Conservation (phyloP, 2,888 invertebrate species). For the Agrotis exclamationis region DNA sequence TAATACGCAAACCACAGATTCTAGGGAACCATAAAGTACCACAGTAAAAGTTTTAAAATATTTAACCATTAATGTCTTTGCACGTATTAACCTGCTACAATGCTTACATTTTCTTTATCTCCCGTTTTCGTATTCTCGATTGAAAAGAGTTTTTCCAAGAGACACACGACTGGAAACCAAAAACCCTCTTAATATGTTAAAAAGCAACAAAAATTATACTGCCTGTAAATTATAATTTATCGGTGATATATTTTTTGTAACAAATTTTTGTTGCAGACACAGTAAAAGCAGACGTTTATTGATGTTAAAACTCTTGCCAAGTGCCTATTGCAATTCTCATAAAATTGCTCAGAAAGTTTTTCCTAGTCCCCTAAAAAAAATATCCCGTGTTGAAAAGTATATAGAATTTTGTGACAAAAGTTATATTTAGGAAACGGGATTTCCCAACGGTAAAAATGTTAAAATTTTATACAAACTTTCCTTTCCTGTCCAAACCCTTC, state of each 20-base stretch:
- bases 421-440: background rate
- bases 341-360: background rate
- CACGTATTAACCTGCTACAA: background rate
- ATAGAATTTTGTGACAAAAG: background rate
- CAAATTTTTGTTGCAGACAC: background rate
- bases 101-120: background rate
- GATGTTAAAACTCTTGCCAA: conserved; percentile 19
- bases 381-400: background rate
- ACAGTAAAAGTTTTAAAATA: background rate
- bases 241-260: too few relatives aligned
- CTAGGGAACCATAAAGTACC: conserved; percentile 4
- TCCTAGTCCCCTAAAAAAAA: background rate
- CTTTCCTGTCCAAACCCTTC: background rate
- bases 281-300: conserved; percentile 36
- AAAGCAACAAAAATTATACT: conserved; percentile 6
- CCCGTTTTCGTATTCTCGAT: conserved; percentile 9
- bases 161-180: background rate
- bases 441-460: background rate
- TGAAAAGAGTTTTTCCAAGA: conserved; percentile 26
- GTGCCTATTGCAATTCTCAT: background rate
- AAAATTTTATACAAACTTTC: too few relatives aligned
- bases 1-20: background rate
- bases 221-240: conserved; percentile 4
- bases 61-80: background rate
- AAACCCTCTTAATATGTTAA: background rate